Evolutionary conservation across 2,113 vertebrate species (phyloP).

Genomic region (Gallinago undulata): DNA sequence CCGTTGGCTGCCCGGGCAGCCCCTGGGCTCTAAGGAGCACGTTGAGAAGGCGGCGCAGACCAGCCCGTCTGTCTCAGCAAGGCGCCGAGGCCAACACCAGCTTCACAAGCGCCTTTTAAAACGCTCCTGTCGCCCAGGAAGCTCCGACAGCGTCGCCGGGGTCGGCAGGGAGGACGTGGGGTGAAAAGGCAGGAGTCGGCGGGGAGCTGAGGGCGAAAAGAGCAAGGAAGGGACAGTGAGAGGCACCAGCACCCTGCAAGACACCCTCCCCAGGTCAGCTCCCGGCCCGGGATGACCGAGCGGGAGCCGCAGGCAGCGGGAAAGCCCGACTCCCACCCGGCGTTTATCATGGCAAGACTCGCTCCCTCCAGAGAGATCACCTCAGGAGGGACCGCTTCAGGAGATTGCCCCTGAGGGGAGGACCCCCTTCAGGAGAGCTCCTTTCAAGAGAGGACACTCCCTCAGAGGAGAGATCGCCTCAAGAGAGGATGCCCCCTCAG

Average conservation of each 20-base stretch:
- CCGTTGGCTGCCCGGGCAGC: not conserved
- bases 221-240: no score
- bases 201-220: not conserved
- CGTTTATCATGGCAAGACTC: not conserved
- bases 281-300: not conserved
- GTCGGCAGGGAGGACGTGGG: not conserved
- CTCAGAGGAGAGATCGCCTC: not conserved
- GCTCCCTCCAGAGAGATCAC: not conserved
- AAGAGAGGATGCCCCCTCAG: not conserved
- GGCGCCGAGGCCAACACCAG: no score
- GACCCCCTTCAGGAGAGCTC: not conserved
- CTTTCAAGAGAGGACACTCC: not conserved
- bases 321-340: not conserved
- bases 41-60: not conserved
- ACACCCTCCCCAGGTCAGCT: no score
- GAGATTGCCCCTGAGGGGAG: no score
- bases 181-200: not conserved
- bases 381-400: no score
- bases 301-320: not conserved
- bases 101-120: not conserved
- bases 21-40: rapidly evolving
- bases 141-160: not conserved
- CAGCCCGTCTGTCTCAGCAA: not conserved
- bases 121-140: not conserved
- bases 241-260: not conserved